Evolutionary conservation across 2,797 vertebrate species (phyloP).

Genomic region (Paedocypris micromegethes): DNA sequence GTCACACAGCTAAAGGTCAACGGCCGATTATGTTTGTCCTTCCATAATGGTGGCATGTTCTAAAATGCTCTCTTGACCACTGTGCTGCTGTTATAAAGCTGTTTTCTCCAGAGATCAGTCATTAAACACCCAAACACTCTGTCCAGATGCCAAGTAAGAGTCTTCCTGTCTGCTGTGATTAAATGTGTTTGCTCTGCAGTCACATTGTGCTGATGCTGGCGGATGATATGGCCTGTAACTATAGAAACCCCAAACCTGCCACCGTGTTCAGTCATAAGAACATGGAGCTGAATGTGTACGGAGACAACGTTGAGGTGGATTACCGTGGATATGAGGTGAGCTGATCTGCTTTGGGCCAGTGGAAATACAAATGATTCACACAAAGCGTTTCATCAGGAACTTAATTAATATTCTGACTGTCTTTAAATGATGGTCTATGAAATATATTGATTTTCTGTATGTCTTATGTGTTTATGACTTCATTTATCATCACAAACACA

Average conservation of each 20-base stretch:
- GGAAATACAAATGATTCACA: neutral
- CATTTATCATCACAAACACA: too few species aligned
- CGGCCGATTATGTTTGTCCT: too few species aligned
- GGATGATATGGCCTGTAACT: constrained; percentile 98
- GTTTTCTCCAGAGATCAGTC: constrained; percentile 8
- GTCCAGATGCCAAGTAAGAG: neutral
- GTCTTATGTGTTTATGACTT: too few species aligned
- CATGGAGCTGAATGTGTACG: constrained; percentile 97
- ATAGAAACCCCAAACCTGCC: constrained; percentile 94
- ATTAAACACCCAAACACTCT: too few species aligned
- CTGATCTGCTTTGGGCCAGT: constrained; percentile 1
- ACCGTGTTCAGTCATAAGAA: constrained; percentile 98
- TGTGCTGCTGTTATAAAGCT: constrained; percentile 8
- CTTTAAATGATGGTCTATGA: too few species aligned
- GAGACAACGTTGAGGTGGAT: constrained; percentile 97
- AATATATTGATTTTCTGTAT: too few species aligned
- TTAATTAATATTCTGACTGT: too few species aligned
- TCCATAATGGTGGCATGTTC: constrained; percentile 3
- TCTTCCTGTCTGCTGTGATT: constrained; percentile 25
- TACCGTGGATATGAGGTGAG: constrained; percentile 93
- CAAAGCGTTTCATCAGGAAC: neutral
- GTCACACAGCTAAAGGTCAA: neutral
- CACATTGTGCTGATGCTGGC: constrained; percentile 98
- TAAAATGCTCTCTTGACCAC: neutral
- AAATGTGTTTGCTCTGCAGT: constrained; percentile 58